phyloP scores from a whole-genome alignment of 1,140 invertebrate genomes.

The Anagrus nilaparvatae region DNA sequence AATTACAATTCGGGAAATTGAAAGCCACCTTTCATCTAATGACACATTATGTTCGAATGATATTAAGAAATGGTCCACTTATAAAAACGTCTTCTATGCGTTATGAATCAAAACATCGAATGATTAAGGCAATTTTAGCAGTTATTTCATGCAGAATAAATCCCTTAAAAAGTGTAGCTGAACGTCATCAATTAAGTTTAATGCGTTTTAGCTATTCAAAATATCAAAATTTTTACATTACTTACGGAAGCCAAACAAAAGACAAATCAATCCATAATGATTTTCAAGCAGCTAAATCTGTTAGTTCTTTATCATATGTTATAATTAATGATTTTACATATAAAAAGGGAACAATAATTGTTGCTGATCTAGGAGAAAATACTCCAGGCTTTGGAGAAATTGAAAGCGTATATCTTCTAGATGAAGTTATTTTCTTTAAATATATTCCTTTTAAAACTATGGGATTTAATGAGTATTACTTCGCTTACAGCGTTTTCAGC shows the following conservation, averaged over 20 bases:
- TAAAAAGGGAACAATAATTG: not conserved
- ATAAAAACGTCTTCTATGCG: not conserved
- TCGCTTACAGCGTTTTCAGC: constrained; percentile 6
- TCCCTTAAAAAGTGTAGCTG: not conserved
- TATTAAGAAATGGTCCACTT: not conserved
- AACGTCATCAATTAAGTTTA: not conserved
- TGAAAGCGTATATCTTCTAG: not conserved
- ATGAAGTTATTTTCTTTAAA: not conserved
- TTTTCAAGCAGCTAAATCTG: not conserved
- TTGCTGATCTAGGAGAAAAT: not conserved
- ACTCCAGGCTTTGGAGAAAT: constrained; percentile 1
- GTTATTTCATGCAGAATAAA: not conserved
- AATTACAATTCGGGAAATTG: not conserved
- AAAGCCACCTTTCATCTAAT: not conserved
- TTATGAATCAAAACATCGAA: not conserved
- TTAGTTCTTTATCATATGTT: not conserved
- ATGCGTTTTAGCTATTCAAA: not conserved
- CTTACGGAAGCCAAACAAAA: not conserved
- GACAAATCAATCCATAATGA: not conserved
- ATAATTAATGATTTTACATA: not conserved
- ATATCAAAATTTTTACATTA: not conserved
- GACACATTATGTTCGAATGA: not conserved
- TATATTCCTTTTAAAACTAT: not conserved
- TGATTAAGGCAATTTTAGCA: not conserved
- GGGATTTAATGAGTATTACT: constrained; percentile 1